Evolutionary conservation across 2,113 vertebrate species (phyloP).

Genomic region (Rousettus leschenaultii): DNA sequence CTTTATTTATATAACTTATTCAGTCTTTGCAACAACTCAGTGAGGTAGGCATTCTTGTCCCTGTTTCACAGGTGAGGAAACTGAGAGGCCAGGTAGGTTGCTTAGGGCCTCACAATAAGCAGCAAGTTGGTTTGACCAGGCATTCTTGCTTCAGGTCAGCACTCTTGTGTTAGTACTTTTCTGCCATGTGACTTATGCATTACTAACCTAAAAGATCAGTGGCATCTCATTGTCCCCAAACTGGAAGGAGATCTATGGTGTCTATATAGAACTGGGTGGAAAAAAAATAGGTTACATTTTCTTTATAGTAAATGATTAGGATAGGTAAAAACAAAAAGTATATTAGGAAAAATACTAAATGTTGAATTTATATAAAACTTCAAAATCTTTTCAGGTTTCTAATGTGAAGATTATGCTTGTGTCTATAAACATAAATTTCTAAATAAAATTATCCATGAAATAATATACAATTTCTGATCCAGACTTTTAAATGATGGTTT

Average conservation of each 20-base stretch:
- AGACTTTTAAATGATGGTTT: conserved; percentile 32
- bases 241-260: not conserved
- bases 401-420: not conserved
- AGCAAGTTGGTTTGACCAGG: not conserved
- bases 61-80: not conserved
- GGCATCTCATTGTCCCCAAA: not conserved
- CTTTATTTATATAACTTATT: not conserved
- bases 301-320: not conserved
- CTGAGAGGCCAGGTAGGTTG: not conserved
- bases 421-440: not conserved
- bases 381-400: not conserved
- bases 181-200: not conserved
- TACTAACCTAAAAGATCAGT: not conserved
- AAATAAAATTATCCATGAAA: conserved; percentile 12
- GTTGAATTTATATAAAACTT: not conserved
- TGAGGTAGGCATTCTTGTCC: not conserved
- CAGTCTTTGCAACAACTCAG: not conserved
- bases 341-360: not conserved
- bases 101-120: not conserved
- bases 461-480: not conserved
- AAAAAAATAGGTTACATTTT: not conserved
- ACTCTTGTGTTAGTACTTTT: not conserved
- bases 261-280: not conserved
- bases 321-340: not conserved
- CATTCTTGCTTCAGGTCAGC: not conserved